These are phyloP conservation scores for Pocillopora meandrina DNA, from an alignment of 92 coral and sea anemone species.

Conservation along the genomic window DNA sequence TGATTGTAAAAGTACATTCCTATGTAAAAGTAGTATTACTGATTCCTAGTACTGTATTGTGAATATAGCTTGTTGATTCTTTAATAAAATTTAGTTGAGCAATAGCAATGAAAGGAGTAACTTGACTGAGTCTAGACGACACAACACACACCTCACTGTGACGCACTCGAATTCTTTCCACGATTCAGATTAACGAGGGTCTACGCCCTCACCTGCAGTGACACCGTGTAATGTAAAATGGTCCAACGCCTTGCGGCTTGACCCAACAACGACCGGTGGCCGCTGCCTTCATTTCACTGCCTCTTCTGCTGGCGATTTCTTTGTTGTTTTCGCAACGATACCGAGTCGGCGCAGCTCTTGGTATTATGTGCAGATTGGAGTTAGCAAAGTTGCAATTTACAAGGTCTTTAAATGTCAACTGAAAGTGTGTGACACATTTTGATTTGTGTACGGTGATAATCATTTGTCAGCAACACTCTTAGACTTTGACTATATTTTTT, in stretches of 20 bases:
- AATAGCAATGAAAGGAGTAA: neutral
- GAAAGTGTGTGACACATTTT: too few relatives aligned
- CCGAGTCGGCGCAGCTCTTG: neutral
- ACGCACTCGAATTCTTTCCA: neutral
- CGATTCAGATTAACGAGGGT: too few relatives aligned
- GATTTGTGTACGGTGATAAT: too few relatives aligned
- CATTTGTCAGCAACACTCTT: neutral
- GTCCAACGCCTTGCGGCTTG: slow-evolving; percentile 5
- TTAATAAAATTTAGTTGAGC: neutral
- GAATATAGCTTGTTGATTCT: too few relatives aligned
- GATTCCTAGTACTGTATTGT: too few relatives aligned
- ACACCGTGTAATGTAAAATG: neutral
- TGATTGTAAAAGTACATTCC: too few relatives aligned
- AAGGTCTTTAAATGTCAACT: neutral
- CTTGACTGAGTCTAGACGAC: too few relatives aligned
- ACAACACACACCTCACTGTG: neutral
- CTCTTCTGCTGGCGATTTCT: neutral
- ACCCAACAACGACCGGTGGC: neutral
- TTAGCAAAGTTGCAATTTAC: neutral
- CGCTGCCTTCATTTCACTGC: slow-evolving; percentile 10
- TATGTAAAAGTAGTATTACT: too few relatives aligned
- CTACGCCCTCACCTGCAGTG: neutral
- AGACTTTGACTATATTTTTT: neutral
- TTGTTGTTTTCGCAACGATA: slow-evolving; percentile 2
- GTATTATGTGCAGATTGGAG: neutral